A percentile compares a stretch with the other conserved stretches of the same genome.
Evolutionary conservation across 37 sponge, comb jelly and placozoan species (phyloP).

Genomic region (Crambe crambe): DNA sequence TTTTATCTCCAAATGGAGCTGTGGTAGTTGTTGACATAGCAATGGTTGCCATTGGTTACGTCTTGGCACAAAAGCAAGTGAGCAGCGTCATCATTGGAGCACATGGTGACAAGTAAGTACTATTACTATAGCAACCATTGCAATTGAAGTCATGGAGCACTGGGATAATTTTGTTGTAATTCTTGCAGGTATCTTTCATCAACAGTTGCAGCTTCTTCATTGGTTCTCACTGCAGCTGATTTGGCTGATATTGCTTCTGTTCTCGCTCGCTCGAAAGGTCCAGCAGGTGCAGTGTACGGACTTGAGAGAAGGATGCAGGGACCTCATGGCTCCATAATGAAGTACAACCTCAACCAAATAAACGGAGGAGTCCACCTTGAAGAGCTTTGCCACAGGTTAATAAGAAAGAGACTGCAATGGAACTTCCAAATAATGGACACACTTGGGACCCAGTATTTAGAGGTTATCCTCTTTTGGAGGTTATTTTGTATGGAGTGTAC

Average conservation of each 20-base stretch:
- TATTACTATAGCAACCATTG: background rate
- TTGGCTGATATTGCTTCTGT: constrained; percentile 27
- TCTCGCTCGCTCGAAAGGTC: constrained; percentile 15
- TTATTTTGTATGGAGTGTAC: too few relatives aligned
- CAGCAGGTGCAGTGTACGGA: constrained; percentile 46
- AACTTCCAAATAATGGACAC: too few relatives aligned
- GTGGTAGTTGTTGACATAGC: constrained; percentile 43
- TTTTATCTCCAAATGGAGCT: background rate
- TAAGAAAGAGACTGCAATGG: too few relatives aligned
- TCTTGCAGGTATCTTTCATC: constrained; percentile 32
- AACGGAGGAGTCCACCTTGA: constrained; percentile 44
- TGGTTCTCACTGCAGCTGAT: constrained; percentile 41
- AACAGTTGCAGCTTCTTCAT: constrained; percentile 3
- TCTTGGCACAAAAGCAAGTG: constrained; percentile 25
- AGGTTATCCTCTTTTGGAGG: too few relatives aligned
- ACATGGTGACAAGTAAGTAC: constrained; percentile 21
- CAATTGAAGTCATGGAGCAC: background rate
- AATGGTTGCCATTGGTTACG: constrained; percentile 64
- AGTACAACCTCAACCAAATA: constrained; percentile 61
- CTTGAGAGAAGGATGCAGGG: constrained; percentile 55
- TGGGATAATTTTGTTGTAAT: background rate
- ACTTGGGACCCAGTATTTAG: too few relatives aligned
- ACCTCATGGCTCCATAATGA: constrained; percentile 64
- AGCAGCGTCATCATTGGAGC: constrained; percentile 54
- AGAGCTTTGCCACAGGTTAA: constrained; percentile 56